These are phyloP conservation scores for Pipa parva DNA, from an alignment of 2,113 vertebrate species.

Conservation along the genomic window DNA sequence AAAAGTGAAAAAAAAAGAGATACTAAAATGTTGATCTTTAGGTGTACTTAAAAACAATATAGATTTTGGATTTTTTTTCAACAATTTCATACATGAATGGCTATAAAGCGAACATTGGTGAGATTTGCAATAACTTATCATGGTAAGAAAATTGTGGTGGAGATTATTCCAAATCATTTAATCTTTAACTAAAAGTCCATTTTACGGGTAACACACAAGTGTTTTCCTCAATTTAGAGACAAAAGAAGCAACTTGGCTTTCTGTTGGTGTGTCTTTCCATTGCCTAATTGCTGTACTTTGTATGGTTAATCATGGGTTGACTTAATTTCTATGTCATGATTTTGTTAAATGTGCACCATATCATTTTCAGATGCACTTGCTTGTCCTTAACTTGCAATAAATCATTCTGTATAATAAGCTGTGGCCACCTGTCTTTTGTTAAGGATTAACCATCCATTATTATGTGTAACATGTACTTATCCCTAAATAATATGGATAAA, in stretches of 20 bases:
- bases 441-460: slow-evolving; percentile 40
- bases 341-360: slow-evolving; percentile 39
- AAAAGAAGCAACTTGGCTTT: slow-evolving; percentile 33
- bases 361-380: slow-evolving; percentile 43
- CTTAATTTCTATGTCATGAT: slow-evolving; percentile 36
- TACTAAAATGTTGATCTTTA: too few species aligned
- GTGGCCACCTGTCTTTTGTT: slow-evolving; percentile 41
- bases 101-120: neutral
- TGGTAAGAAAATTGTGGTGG: slow-evolving; percentile 14
- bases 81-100: neutral
- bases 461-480: slow-evolving; percentile 39
- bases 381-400: slow-evolving; percentile 38
- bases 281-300: slow-evolving; percentile 36
- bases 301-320: slow-evolving; percentile 38
- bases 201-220: slow-evolving; percentile 16
- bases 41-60: neutral
- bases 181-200: slow-evolving; percentile 20
- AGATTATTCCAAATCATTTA: slow-evolving; percentile 36
- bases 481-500: slow-evolving; percentile 42
- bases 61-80: neutral
- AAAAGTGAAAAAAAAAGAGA: neutral
- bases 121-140: neutral
- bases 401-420: slow-evolving; percentile 28
- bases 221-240: slow-evolving; percentile 22
- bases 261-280: slow-evolving; percentile 9